Conservation (phyloP, 2,888 invertebrate genomes). For the Drosophila kuntzei region DNA sequence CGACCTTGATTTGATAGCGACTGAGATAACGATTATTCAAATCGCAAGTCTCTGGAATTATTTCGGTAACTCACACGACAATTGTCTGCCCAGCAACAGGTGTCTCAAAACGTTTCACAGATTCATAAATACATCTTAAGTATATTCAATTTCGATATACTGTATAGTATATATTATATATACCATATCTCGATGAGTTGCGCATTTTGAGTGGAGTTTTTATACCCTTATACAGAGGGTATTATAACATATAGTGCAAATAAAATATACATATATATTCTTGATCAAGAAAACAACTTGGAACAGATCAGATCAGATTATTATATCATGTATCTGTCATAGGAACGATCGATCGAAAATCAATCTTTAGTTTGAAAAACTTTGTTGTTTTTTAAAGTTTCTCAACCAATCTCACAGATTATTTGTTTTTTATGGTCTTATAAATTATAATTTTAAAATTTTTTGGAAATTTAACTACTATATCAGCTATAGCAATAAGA, state of each 20-base stretch:
- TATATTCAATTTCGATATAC: not conserved
- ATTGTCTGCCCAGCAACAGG: conserved; percentile 33
- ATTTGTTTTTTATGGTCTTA: too few species aligned
- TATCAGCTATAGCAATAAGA: too few species aligned
- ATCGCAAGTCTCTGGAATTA: not conserved
- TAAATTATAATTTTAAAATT: too few species aligned
- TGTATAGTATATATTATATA: conserved; percentile 9
- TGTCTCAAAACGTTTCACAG: conserved; percentile 13
- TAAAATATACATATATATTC: too few species aligned
- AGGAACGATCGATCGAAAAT: not conserved
- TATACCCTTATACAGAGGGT: not conserved
- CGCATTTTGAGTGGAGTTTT: conserved; percentile 19
- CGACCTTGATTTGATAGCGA: conserved; percentile 50
- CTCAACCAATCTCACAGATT: too few species aligned
- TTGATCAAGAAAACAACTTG: too few species aligned
- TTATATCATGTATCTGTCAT: too few species aligned
- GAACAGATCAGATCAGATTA: too few species aligned
- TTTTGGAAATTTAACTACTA: too few species aligned
- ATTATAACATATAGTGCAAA: too few species aligned
- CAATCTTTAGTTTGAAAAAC: too few species aligned
- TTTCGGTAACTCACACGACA: conserved; percentile 1
- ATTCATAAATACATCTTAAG: conserved; percentile 6
- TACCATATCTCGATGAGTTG: conserved; percentile 12
- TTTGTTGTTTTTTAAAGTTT: too few species aligned
- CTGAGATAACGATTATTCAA: conserved; percentile 27